Percentiles rank a stretch among this genome's conserved stretches.
These are phyloP conservation scores for Leucosticte australis DNA, from an alignment of 2,113 vertebrate species.

Conservation along the genomic window DNA sequence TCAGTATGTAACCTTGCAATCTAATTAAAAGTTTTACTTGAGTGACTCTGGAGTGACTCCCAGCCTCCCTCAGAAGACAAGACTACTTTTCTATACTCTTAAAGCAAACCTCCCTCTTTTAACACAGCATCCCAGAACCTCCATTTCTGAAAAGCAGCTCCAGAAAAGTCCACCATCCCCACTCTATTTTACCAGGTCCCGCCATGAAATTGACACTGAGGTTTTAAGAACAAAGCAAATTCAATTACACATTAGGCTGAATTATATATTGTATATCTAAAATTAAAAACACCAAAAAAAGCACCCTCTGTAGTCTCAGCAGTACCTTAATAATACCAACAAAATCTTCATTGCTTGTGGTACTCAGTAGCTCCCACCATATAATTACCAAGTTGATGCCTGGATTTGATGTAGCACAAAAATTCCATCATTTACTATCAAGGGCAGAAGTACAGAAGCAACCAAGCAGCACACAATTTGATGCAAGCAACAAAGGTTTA, in stretches of 20 bases:
- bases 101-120: not conserved
- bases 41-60: not conserved
- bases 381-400: not conserved
- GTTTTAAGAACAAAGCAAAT: not conserved
- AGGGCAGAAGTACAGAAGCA: not conserved
- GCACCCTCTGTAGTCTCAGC: not conserved
- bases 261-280: not conserved
- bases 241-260: not conserved
- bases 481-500: not conserved
- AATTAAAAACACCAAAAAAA: not conserved
- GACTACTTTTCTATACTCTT: not conserved
- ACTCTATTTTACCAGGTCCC: not conserved
- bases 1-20: not conserved
- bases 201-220: not conserved
- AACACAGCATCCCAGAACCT: not conserved
- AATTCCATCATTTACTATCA: not conserved
- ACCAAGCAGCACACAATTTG: not conserved
- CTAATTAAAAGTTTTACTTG: not conserved
- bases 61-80: not conserved
- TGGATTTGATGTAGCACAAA: not conserved
- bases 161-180: not conserved
- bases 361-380: not conserved
- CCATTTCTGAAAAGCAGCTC: not conserved
- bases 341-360: not conserved
- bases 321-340: not conserved